Conservation (phyloP, 2,888 invertebrate genomes). For the Artemia sp. region DNA sequence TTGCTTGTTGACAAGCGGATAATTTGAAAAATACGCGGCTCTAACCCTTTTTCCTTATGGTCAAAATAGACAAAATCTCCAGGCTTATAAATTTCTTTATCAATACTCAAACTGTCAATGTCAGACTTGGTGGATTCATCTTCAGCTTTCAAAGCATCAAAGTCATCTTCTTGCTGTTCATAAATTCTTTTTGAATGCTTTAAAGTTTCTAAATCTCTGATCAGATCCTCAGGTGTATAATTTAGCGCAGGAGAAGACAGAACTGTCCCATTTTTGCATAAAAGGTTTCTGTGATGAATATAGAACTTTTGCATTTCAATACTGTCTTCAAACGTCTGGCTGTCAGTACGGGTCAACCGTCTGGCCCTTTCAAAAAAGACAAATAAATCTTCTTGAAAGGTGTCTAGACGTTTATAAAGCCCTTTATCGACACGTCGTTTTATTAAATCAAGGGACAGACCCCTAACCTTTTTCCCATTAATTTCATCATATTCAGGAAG, state of each 20-base stretch:
- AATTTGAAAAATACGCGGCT: slow-evolving; percentile 64
- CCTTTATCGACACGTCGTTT: slow-evolving; percentile 81
- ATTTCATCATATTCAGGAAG: slow-evolving; percentile 68
- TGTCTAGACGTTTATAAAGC: slow-evolving; percentile 76
- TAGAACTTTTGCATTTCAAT: slow-evolving; percentile 81
- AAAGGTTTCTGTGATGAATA: slow-evolving; percentile 46
- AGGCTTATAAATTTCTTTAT: slow-evolving; percentile 54
- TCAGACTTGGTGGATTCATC: slow-evolving; percentile 24
- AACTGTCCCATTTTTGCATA: slow-evolving; percentile 59
- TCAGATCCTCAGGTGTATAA: slow-evolving; percentile 57
- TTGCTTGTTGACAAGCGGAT: slow-evolving; percentile 74
- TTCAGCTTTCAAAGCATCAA: slow-evolving; percentile 26
- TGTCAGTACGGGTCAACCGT: slow-evolving; percentile 70
- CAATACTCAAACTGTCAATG: slow-evolving; percentile 41
- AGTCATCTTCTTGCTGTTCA: slow-evolving; percentile 61
- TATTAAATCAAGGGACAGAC: slow-evolving; percentile 75
- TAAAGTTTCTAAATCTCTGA: slow-evolving; percentile 52
- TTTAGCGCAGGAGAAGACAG: slow-evolving; percentile 70
- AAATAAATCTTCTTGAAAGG: slow-evolving; percentile 93
- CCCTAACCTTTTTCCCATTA: slow-evolving; percentile 50
- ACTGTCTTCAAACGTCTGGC: slow-evolving; percentile 87
- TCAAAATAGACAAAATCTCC: slow-evolving; percentile 87
- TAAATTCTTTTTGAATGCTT: slow-evolving; percentile 57
- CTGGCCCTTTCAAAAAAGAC: slow-evolving; percentile 74
- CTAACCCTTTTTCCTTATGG: slow-evolving; percentile 45